A percentile compares a stretch with the other conserved stretches of the same genome.
phyloP scores from a whole-genome alignment of 2,797 vertebrate species.

The Enoplosus armatus region DNA sequence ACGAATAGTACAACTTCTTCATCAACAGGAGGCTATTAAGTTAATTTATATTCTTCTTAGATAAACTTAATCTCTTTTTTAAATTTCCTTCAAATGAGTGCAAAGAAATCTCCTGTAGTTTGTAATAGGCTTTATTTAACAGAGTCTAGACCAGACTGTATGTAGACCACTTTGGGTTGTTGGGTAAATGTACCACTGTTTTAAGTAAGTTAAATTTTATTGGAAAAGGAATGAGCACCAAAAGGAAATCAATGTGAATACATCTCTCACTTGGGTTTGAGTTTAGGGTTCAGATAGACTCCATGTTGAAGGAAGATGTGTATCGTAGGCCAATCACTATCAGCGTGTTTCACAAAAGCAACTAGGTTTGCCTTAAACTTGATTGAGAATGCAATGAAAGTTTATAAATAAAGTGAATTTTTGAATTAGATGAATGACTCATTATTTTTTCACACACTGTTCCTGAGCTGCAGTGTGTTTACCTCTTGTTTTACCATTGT shows the following conservation, averaged over 20 bases:
- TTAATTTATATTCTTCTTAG: constrained; percentile 87
- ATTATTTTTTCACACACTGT: neutral
- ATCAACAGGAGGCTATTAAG: constrained; percentile 83
- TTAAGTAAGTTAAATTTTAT: constrained; percentile 43
- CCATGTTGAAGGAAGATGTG: constrained; percentile 47
- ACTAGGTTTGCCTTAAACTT: constrained; percentile 66
- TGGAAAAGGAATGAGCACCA: constrained; percentile 36
- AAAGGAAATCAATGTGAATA: constrained; percentile 55
- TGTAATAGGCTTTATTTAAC: constrained; percentile 82
- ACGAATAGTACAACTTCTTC: constrained; percentile 83
- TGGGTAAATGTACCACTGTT: constrained; percentile 74
- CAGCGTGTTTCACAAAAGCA: constrained; percentile 58
- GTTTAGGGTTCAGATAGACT: constrained; percentile 28
- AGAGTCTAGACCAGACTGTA: constrained; percentile 68
- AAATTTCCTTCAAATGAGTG: constrained; percentile 58
- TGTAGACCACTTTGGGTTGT: constrained; percentile 74
- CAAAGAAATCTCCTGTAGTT: constrained; percentile 73
- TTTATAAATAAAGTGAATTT: constrained; percentile 81
- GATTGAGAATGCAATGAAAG: constrained; percentile 70
- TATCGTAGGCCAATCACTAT: constrained; percentile 60
- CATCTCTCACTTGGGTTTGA: constrained; percentile 45
- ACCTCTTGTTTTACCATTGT: neutral
- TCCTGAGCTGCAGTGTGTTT: neutral
- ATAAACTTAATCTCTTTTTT: constrained; percentile 70
- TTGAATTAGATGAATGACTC: constrained; percentile 40